These are phyloP conservation scores for Manis crassicaudata DNA, from an alignment of 2,797 vertebrate species.

Conservation along the genomic window DNA sequence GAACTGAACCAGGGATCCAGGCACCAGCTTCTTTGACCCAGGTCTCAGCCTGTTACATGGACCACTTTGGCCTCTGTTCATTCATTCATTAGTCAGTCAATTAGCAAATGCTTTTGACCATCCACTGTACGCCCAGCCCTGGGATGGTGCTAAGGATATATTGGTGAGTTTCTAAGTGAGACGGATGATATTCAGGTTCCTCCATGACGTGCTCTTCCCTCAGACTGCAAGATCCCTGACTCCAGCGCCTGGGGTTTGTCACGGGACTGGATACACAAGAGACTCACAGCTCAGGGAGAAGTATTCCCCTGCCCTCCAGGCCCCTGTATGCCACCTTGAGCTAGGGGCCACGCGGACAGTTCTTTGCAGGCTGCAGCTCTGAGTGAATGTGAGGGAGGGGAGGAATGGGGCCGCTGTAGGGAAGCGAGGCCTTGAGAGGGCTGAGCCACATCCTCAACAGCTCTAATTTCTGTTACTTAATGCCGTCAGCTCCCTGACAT, in stretches of 20 bases:
- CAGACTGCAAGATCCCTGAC: not conserved
- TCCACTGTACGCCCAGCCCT: not conserved
- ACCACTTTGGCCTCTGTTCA: not conserved
- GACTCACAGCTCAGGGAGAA: not conserved
- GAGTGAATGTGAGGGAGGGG: not conserved
- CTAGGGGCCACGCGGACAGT: not conserved
- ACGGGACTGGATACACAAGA: not conserved
- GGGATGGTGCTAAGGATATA: not conserved
- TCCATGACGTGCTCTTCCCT: not conserved
- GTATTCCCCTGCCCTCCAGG: not conserved
- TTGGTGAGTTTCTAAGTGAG: not conserved
- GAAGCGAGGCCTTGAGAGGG: not conserved
- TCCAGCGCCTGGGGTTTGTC: not conserved
- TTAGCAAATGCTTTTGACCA: not conserved
- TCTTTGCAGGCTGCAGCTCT: not conserved
- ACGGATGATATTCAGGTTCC: not conserved
- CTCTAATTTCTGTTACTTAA: conserved; percentile 83
- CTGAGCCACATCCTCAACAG: not conserved
- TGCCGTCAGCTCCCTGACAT: conserved; percentile 75
- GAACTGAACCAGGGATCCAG: not conserved
- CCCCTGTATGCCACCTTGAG: not conserved
- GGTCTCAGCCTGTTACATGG: not conserved
- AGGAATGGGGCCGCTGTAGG: not conserved
- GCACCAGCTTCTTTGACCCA: not conserved
- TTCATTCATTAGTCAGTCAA: not conserved